A percentile compares a stretch with the other conserved stretches of the same genome.
These are phyloP conservation scores for Oncorhynchus keta DNA, from an alignment of 2,113 vertebrate species.

Conservation along the genomic window DNA sequence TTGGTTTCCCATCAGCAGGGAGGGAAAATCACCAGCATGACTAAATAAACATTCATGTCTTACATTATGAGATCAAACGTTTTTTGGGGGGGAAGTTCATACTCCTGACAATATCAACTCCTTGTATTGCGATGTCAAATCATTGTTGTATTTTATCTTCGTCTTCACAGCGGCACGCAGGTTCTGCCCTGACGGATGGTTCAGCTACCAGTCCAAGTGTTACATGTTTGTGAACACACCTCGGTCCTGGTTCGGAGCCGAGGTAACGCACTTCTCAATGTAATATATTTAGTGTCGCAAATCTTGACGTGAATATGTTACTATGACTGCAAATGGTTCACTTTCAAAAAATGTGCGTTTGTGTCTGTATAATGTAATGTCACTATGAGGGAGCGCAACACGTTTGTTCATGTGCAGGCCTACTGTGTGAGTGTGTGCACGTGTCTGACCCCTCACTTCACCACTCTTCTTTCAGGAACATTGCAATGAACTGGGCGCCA, in stretches of 20 bases:
- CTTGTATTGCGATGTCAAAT: too few species aligned
- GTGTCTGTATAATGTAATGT: background rate
- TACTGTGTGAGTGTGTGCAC: too few species aligned
- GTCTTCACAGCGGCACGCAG: background rate
- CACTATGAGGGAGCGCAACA: background rate
- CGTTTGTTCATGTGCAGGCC: too few species aligned
- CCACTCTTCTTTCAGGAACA: background rate
- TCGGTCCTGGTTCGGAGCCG: background rate
- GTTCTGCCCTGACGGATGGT: background rate
- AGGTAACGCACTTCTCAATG: background rate
- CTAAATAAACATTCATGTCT: too few species aligned
- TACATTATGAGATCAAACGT: too few species aligned
- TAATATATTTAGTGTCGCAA: background rate
- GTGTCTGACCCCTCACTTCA: background rate
- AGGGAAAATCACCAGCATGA: too few species aligned
- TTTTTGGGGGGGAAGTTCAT: too few species aligned
- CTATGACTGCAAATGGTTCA: background rate
- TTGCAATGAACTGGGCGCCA: background rate
- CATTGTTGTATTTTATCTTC: background rate
- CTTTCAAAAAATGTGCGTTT: background rate
- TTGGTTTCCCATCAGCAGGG: too few species aligned
- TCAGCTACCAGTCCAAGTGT: background rate
- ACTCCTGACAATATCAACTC: too few species aligned
- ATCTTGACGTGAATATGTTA: background rate
- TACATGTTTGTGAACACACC: background rate